A percentile compares a stretch with the other conserved stretches of the same genome.
These are phyloP conservation scores for Tortricodes alternella DNA, from an alignment of 2,888 invertebrate species.

Conservation along the genomic window DNA sequence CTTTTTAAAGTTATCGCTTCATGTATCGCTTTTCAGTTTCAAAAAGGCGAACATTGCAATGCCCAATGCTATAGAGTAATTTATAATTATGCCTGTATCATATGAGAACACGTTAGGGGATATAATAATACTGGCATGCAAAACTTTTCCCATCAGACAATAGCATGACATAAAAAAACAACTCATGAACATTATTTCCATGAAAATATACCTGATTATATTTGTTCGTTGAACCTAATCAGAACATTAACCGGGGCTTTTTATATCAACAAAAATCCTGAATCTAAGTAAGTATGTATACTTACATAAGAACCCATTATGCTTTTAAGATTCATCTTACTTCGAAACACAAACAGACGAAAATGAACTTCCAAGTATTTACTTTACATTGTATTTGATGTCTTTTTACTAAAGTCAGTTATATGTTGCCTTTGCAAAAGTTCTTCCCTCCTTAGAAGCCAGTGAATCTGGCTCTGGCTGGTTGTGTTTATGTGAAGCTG, in stretches of 20 bases:
- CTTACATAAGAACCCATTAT: no score
- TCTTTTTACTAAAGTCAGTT: neutral
- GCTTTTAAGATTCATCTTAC: no score
- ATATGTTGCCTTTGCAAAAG: neutral
- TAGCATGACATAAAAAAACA: slow-evolving; percentile 32
- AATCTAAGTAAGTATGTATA: no score
- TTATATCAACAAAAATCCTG: neutral
- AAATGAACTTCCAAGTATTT: neutral
- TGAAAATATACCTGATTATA: slow-evolving; percentile 4
- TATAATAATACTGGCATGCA: slow-evolving; percentile 17
- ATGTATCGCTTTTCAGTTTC: no score
- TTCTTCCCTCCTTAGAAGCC: neutral
- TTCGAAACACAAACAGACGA: neutral
- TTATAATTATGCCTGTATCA: neutral
- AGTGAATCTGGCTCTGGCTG: neutral
- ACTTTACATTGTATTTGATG: neutral
- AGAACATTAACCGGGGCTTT: neutral
- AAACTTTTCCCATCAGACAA: slow-evolving; percentile 29
- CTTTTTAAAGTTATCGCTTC: no score
- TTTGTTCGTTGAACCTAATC: slow-evolving; percentile 7
- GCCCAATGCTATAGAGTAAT: no score
- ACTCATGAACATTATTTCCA: slow-evolving; percentile 6
- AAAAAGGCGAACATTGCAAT: no score
- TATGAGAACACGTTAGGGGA: neutral
- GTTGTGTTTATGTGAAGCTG: no score